Evolutionary conservation across 2,113 vertebrate species (phyloP).

Genomic region (Notothenia rossii): DNA sequence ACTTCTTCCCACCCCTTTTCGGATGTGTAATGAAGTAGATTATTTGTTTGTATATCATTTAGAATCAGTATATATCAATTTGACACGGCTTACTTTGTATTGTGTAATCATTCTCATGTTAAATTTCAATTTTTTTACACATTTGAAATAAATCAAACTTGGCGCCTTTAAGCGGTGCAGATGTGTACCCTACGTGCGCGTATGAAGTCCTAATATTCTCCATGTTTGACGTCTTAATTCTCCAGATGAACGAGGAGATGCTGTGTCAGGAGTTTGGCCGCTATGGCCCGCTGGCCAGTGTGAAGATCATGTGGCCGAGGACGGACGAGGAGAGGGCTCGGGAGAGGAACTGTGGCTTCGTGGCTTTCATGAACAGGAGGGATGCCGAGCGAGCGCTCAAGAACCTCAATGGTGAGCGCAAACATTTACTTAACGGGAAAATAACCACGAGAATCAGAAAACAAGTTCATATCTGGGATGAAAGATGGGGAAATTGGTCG

Average conservation of each 20-base stretch:
- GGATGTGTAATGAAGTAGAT: too few relatives aligned
- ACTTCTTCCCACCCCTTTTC: too few relatives aligned
- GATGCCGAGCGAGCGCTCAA: conserved; percentile 98
- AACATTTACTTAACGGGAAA: too few relatives aligned
- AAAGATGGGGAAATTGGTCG: too few relatives aligned
- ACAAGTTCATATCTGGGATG: too few relatives aligned
- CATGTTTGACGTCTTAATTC: background rate
- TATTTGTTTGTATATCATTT: too few relatives aligned
- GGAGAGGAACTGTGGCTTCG: conserved; percentile 99
- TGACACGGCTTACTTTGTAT: too few relatives aligned
- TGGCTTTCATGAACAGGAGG: conserved; percentile 98
- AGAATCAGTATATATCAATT: too few relatives aligned
- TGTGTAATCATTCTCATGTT: too few relatives aligned
- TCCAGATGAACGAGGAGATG: conserved; percentile 99
- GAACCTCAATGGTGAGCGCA: conserved; percentile 91
- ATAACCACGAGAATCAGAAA: too few relatives aligned
- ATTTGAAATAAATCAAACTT: background rate
- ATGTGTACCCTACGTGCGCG: background rate
- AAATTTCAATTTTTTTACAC: too few relatives aligned
- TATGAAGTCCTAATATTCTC: background rate
- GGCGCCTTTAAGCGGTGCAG: background rate
- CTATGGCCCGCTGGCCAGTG: conserved; percentile 96
- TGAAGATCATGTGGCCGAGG: conserved; percentile 99
- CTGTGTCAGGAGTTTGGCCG: conserved; percentile 98
- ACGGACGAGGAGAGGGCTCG: conserved; percentile 98